Evolutionary conservation across 2,888 invertebrate genomes (phyloP), one percentile per base, ranked within the genome.

Genomic region (Chydorus sphaericus): DNA sequence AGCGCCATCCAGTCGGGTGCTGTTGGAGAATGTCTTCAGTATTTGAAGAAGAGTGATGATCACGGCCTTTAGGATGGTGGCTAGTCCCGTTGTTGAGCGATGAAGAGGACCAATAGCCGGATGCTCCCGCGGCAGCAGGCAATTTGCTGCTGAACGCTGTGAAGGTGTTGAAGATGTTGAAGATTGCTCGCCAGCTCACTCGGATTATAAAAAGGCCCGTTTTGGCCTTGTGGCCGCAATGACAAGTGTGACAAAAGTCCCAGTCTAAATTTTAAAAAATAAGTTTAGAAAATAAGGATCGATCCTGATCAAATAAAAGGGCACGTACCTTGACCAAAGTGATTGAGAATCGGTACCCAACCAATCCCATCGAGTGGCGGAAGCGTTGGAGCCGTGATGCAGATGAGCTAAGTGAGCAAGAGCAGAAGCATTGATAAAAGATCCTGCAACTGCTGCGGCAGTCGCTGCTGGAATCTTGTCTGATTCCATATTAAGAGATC

Each of bases 91-190:
- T 16, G 38, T 38, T 39, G 18, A 18, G 20, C 20, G 16, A 2
- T 18, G 14, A 7, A 23, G 44, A 44, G 14, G 44, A 26, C 44
- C 44, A 44, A 28, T 44, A 44, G 20, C 26, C 28, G 44, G 44
- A 44, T 26, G 44, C 44, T 10, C 33, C 33, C 8, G 33, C 33
- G 33, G 33, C 33, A 33, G 33, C 33, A 8, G 33, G 44, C 44
- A 28, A 44, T 44, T 14, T 44, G 44, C 26, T 44, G 44, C 44
- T 44, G 44, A 28, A 44, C 44, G 44, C 44, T 44, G 23, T 44
- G 44, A 23, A 44, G 26, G 14, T 44, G 44, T n/a, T 44, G 44
- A 11, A 44, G 28, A n/a, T 39, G 39, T 16, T 39, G 39, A 14
- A 44, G 26, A 20, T 44, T 44, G 11, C 44, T 44, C 26, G 44